Percentiles rank a stretch among this genome's conserved stretches.
phyloP scores from a whole-genome alignment of 2,888 invertebrate genomes.

The Apoda limacodes region DNA sequence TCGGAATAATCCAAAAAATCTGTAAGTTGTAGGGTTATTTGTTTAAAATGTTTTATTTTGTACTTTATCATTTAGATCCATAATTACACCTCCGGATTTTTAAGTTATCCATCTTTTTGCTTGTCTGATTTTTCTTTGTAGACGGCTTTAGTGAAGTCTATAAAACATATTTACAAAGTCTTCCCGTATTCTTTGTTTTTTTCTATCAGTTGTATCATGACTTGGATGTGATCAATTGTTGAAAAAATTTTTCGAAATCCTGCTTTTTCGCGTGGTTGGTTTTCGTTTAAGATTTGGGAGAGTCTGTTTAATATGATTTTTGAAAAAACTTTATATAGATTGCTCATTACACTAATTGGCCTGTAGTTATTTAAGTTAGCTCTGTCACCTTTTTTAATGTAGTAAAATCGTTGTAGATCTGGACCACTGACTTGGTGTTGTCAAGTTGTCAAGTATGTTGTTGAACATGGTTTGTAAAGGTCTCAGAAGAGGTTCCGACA shows the following conservation, averaged over 20 bases:
- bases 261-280: slow-evolving; percentile 10
- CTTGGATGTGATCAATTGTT: slow-evolving; percentile 8
- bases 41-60: too few relatives aligned
- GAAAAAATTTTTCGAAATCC: slow-evolving; percentile 10
- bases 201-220: slow-evolving; percentile 9
- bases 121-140: too few relatives aligned
- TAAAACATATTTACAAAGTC: slow-evolving; percentile 10
- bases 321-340: slow-evolving; percentile 8
- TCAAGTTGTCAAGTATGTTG: slow-evolving; percentile 5
- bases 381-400: slow-evolving; percentile 17
- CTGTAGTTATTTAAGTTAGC: slow-evolving; percentile 6
- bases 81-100: too few relatives aligned
- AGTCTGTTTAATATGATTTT: too few relatives aligned
- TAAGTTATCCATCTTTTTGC: too few relatives aligned
- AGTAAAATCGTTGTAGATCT: slow-evolving; percentile 16
- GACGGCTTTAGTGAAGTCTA: too few relatives aligned
- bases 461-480: slow-evolving; percentile 5
- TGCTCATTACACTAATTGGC: slow-evolving; percentile 9
- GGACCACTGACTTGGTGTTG: slow-evolving; percentile 15
- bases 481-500: background rate
- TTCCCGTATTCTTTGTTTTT: slow-evolving; percentile 7
- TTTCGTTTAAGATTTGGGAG: slow-evolving; percentile 10
- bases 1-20: too few relatives aligned
- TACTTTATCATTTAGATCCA: too few relatives aligned
- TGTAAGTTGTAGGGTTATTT: too few relatives aligned